phyloP scores from a whole-genome alignment of 2,888 invertebrate species.

The Bembecia ichneumoniformis region DNA sequence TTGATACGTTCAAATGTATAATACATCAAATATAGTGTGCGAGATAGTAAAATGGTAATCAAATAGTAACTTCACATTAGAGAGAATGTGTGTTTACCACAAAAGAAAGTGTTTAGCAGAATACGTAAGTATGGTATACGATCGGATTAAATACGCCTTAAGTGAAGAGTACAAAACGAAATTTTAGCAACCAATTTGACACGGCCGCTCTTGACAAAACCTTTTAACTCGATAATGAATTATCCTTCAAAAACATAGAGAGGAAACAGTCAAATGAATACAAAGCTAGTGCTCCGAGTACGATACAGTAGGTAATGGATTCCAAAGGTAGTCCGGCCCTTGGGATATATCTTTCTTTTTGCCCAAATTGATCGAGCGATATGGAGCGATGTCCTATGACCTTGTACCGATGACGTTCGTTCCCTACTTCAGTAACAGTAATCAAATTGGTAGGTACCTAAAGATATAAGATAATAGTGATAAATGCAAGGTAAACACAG shows the following conservation, averaged over 20 bases:
- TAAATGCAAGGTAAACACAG: no score
- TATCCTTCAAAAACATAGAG: constrained; percentile 44
- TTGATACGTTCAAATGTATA: no score
- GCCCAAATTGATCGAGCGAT: constrained; percentile 33
- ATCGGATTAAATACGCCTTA: not conserved
- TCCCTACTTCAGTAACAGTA: not conserved
- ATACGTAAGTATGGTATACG: no score
- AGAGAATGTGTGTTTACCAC: no score
- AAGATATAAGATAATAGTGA: no score
- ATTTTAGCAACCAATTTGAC: not conserved
- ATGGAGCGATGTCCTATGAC: not conserved
- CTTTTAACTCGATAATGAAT: constrained; percentile 47
- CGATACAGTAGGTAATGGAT: constrained; percentile 43
- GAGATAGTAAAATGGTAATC: no score
- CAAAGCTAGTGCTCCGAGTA: constrained; percentile 26
- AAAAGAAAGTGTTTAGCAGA: no score
- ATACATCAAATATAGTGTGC: no score
- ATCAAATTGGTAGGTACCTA: no score
- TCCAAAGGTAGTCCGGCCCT: constrained; percentile 27
- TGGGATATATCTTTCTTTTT: constrained; percentile 32
- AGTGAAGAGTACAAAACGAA: not conserved
- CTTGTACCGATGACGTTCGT: not conserved
- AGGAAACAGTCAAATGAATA: constrained; percentile 32
- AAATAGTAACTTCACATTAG: no score
- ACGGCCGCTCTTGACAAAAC: constrained; percentile 18